phyloP scores from a whole-genome alignment of 2,888 invertebrate species.

The Eulithis testata region DNA sequence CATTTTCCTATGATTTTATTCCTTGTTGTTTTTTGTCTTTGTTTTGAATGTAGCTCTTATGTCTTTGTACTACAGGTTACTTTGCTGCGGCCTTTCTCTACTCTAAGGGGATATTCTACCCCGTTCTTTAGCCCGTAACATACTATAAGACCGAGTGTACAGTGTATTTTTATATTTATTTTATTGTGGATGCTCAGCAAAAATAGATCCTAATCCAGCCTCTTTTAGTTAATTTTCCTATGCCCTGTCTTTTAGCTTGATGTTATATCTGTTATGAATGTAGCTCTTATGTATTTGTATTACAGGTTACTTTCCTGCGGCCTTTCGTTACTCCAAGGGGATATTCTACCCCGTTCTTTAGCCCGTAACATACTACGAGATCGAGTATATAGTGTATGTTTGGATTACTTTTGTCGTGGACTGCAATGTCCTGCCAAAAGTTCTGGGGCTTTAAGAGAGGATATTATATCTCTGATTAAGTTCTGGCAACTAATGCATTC shows the following conservation, averaged over 20 bases:
- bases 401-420: conserved; percentile 97
- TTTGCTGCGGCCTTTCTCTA: conserved; percentile 96
- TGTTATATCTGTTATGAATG: conserved; percentile 42
- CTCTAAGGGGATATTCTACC: conserved; percentile 97
- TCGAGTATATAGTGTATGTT: conserved; percentile 96
- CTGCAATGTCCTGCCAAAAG: conserved; percentile 95
- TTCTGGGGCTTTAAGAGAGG: conserved; percentile 91
- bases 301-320: conserved; percentile 94
- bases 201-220: conserved; percentile 1
- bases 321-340: conserved; percentile 96
- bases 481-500: conserved; percentile 99
- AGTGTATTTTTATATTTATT: conserved; percentile 96
- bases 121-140: conserved; percentile 94
- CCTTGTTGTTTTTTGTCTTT: conserved; percentile 17
- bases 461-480: conserved; percentile 93
- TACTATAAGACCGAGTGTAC: conserved; percentile 97
- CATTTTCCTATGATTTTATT: conserved; percentile 93
- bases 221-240: conserved; percentile 90
- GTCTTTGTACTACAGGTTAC: conserved; percentile 80
- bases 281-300: conserved; percentile 17
- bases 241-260: conserved; percentile 83
- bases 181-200: conserved; percentile 75
- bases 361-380: conserved; percentile 97
- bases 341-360: conserved; percentile 92
- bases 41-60: conserved; percentile 40